Evolutionary conservation across 1,140 invertebrate species (phyloP).

Genomic region (Euglossa dilemma): DNA sequence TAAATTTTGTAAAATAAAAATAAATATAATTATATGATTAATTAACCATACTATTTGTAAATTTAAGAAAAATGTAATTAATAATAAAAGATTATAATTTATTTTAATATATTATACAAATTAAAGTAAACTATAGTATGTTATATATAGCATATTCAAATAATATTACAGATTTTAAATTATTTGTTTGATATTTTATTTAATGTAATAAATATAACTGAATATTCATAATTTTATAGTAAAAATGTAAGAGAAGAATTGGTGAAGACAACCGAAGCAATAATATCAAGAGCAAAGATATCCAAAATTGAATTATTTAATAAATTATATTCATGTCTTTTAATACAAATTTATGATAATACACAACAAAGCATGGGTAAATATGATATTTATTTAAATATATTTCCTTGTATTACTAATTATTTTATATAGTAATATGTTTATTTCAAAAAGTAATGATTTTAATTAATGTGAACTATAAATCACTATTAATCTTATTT

Average conservation of each 20-base stretch:
- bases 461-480: constrained; percentile 34
- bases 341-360: constrained; percentile 82
- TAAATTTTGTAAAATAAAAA: constrained; percentile 27
- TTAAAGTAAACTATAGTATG: background rate
- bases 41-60: background rate
- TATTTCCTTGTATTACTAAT: constrained; percentile 14
- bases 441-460: constrained; percentile 53
- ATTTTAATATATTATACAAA: background rate
- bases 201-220: constrained; percentile 49
- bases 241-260: constrained; percentile 80
- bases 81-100: background rate
- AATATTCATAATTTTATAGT: constrained; percentile 61
- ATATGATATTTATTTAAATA: constrained; percentile 35
- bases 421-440: constrained; percentile 23
- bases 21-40: background rate
- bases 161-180: background rate
- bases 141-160: background rate
- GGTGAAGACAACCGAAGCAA: constrained; percentile 76
- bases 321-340: constrained; percentile 80
- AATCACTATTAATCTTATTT: constrained; percentile 46
- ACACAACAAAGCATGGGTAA: constrained; percentile 80
- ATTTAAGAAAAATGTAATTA: background rate
- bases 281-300: constrained; percentile 79
- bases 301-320: constrained; percentile 80
- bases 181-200: constrained; percentile 35